Conservation (phyloP, 1,140 invertebrate species). For the Protaetia brevitarsis region DNA sequence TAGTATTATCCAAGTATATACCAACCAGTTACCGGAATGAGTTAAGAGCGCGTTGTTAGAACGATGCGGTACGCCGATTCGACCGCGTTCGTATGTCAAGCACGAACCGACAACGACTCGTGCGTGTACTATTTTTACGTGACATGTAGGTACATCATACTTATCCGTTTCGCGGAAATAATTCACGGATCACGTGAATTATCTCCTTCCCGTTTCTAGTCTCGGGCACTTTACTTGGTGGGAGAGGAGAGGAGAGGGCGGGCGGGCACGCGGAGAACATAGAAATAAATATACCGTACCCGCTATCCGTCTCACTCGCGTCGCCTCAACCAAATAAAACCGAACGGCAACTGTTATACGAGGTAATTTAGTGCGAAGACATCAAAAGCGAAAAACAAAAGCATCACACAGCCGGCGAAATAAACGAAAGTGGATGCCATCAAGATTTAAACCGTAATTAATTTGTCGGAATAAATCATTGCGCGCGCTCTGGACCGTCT, state of each 20-base stretch:
- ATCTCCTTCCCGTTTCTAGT: not conserved
- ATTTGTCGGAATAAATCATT: slow-evolving; percentile 3
- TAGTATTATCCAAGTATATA: not conserved
- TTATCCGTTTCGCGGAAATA: slow-evolving; percentile 9
- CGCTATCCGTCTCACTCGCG: too few relatives aligned
- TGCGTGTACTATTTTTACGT: slow-evolving; percentile 15
- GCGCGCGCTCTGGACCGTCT: not conserved
- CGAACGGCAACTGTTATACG: slow-evolving; percentile 11
- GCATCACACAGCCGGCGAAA: not conserved
- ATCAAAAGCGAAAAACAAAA: not conserved
- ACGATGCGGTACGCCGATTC: not conserved
- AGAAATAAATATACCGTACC: too few relatives aligned
- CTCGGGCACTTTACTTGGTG: not conserved
- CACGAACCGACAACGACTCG: not conserved
- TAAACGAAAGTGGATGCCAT: slow-evolving; percentile 1
- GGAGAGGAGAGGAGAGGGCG: not conserved
- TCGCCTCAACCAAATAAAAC: not conserved
- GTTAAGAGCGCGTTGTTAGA: not conserved
- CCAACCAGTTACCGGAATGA: too few relatives aligned
- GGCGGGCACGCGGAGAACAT: too few relatives aligned
- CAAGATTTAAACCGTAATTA: slow-evolving; percentile 14
- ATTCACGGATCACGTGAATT: not conserved
- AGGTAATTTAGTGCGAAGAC: slow-evolving; percentile 17
- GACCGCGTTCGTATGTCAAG: not conserved
- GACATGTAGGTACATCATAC: slow-evolving; percentile 15